Evolutionary conservation across 2,888 invertebrate genomes (phyloP).

Genomic region (Lycaena phlaeas): DNA sequence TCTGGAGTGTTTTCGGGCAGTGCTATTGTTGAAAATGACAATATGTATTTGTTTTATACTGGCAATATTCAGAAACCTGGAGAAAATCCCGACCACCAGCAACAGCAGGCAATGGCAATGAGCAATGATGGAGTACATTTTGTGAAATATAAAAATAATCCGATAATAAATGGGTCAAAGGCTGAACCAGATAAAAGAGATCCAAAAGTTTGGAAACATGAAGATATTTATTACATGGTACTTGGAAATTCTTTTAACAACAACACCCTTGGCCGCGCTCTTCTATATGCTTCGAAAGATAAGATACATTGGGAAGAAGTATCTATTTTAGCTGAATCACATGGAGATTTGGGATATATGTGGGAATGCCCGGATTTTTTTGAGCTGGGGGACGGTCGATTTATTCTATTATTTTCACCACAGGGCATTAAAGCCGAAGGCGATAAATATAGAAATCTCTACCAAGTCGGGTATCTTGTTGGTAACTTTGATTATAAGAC

Average conservation of each 20-base stretch:
- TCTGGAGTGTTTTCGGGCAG: slow-evolving; percentile 32
- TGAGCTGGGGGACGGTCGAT: slow-evolving; percentile 36
- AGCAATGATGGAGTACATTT: slow-evolving; percentile 25
- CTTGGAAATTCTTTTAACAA: slow-evolving; percentile 37
- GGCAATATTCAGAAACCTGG: slow-evolving; percentile 21
- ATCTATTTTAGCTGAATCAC: slow-evolving; percentile 31
- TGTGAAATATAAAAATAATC: slow-evolving; percentile 23
- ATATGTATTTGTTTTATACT: slow-evolving; percentile 26
- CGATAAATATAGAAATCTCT: slow-evolving; percentile 36
- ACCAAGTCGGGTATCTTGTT: slow-evolving; percentile 45
- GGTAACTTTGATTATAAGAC: slow-evolving; percentile 41
- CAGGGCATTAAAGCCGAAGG: slow-evolving; percentile 40
- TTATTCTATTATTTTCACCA: slow-evolving; percentile 45
- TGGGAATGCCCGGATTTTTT: slow-evolving; percentile 65
- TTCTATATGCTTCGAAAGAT: slow-evolving; percentile 43
- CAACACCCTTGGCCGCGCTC: slow-evolving; percentile 31
- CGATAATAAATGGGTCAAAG: slow-evolving; percentile 20
- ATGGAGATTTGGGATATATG: slow-evolving; percentile 44
- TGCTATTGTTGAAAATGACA: slow-evolving; percentile 26
- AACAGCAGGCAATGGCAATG: slow-evolving; percentile 20
- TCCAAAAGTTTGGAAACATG: slow-evolving; percentile 31
- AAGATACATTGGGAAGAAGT: slow-evolving; percentile 33
- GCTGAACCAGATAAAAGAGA: slow-evolving; percentile 28
- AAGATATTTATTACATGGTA: slow-evolving; percentile 26
- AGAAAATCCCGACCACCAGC: slow-evolving; percentile 20